These are phyloP conservation scores for Urocynchramus pylzowi DNA, from an alignment of 2,113 vertebrate species.

Conservation along the genomic window DNA sequence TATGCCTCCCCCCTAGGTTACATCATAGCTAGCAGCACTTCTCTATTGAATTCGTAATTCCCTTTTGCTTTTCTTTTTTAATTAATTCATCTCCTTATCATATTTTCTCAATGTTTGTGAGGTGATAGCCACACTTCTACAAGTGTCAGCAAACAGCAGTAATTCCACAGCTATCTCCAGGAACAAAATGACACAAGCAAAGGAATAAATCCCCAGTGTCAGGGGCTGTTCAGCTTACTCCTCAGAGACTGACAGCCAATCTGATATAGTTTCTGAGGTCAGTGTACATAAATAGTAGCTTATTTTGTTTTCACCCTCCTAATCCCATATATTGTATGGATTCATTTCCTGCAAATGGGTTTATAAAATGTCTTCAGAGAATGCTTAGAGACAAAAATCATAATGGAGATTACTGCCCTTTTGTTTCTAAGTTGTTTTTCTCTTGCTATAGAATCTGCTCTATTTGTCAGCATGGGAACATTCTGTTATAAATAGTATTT, in stretches of 20 bases:
- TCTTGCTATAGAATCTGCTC: neutral
- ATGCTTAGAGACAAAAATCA: neutral
- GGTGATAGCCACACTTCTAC: neutral
- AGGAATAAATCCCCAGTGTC: neutral
- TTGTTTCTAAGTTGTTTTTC: neutral
- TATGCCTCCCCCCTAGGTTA: fast-evolving
- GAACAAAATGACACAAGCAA: neutral
- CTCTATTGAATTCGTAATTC: neutral
- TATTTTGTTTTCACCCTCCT: neutral
- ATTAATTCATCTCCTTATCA: neutral
- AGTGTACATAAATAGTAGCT: neutral
- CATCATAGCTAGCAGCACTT: neutral
- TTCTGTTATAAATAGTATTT: neutral
- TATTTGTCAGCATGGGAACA: neutral
- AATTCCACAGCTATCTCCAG: neutral
- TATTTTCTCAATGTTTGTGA: conserved; percentile 3
- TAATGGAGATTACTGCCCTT: neutral
- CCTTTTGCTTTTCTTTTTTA: neutral
- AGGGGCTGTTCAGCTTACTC: neutral
- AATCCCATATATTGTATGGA: neutral
- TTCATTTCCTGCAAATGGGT: conserved; percentile 32
- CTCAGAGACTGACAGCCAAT: neutral
- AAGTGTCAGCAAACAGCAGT: neutral
- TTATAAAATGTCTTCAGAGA: conserved; percentile 16
- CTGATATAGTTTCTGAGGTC: conserved; percentile 10